phyloP scores from a whole-genome alignment of 2,113 vertebrate genomes.

The Mobula hypostoma region DNA sequence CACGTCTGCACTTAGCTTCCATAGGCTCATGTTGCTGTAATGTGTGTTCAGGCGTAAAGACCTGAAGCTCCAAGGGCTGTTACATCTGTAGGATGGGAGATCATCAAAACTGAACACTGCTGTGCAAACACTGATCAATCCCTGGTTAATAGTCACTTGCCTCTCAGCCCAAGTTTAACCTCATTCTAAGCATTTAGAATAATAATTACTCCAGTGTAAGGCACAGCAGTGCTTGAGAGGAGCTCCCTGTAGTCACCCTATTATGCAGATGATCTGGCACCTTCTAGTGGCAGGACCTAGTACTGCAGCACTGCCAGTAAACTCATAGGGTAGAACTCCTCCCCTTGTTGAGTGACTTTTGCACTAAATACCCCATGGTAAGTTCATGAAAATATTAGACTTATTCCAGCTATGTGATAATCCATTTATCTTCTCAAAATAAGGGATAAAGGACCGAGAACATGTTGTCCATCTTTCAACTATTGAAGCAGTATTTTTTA shows the following conservation, averaged over 20 bases:
- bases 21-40: not conserved
- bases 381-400: not conserved
- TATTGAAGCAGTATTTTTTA: not conserved
- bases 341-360: not conserved
- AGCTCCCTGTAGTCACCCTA: not conserved
- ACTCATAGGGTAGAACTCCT: not conserved
- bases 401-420: not conserved
- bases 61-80: not conserved
- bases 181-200: not conserved
- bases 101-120: not conserved
- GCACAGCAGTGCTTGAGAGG: not conserved
- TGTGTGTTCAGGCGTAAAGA: not conserved
- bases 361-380: not conserved
- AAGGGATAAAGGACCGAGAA: not conserved
- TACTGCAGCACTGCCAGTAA: not conserved
- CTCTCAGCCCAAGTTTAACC: not conserved
- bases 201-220: not conserved
- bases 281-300: not conserved
- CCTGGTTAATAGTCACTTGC: not conserved
- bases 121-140: not conserved
- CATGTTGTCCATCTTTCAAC: not conserved
- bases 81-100: not conserved
- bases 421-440: not conserved
- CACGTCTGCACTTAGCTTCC: too few relatives aligned
- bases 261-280: not conserved